Base-by-base conservation (phyloP, 2,888 invertebrate genomes). In the Phyto melanocephala region DNA sequence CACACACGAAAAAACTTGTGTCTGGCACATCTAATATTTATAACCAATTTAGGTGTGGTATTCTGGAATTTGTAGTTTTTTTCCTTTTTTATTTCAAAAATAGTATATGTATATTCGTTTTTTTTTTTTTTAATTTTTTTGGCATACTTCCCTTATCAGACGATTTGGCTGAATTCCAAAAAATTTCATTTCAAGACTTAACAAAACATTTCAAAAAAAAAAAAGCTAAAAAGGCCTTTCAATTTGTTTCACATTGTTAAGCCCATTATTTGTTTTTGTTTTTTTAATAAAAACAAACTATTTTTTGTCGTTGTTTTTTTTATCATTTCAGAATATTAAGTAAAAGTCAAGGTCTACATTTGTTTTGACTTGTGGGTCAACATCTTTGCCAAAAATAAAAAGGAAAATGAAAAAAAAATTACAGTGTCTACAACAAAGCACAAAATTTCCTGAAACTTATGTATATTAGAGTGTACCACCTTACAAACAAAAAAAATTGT, bases 121-220 rank as follows among this genome's bases (percentile, higher is more conserved):
- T 62, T 45, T 20, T 72, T 40, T 10, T 10, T 74, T 42, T 62
- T 45, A 17, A 24, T 24, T 24, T 58, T 17, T 42, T 58, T 17
- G 13, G 50, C 60, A 47, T 56, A 63, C 56, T 70, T 75, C 50
- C 54, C 63, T n/a, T 10, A 1, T 35, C 40, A 35, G 28, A 80
- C 58, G 58, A 63, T 63, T 80, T 80, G 80, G 75, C 63, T 6
- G 2, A 13, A 10, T 13, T 62, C 80, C 80, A 80, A 80, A 28
- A 42, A n/a, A 20, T 37, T 15, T 62, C 8, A 11, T 40, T 54
- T 62, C 20, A 62, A 22, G 50, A 47, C 54, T 52, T 63, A 10
- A 50, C 42, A 62, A 67, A 45, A 75, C 35, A 54, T 8, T 45
- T 74, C 20, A 58, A 47, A 5, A 63, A 68, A 62, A n/a, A 28